These are phyloP conservation scores for Esox masquinongy DNA, from an alignment of 2,797 vertebrate genomes.

Conservation along the genomic window DNA sequence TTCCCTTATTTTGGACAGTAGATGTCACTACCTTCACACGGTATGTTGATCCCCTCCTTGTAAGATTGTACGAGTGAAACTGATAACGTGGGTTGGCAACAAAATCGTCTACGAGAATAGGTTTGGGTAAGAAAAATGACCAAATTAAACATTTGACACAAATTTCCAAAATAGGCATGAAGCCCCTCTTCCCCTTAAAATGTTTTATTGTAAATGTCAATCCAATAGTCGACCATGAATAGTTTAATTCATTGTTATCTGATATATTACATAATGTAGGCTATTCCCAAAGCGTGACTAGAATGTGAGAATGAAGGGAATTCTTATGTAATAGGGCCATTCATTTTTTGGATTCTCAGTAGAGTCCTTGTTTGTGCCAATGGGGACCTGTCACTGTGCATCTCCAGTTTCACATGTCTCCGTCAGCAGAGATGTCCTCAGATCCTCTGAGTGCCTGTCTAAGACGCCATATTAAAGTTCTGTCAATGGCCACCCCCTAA, in stretches of 20 bases:
- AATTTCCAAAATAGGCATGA: neutral
- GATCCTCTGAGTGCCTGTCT: neutral
- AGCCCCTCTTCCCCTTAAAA: neutral
- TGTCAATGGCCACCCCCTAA: neutral
- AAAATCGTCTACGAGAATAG: neutral
- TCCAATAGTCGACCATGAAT: neutral
- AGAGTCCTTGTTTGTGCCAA: neutral
- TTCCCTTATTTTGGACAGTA: neutral
- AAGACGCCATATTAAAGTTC: neutral
- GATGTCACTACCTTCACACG: constrained; percentile 46
- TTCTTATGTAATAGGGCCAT: neutral
- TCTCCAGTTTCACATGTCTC: constrained; percentile 7
- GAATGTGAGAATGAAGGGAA: neutral
- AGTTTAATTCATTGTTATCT: neutral
- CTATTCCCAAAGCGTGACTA: neutral
- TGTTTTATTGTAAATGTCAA: neutral
- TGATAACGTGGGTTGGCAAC: neutral
- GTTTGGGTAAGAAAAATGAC: neutral
- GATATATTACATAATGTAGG: neutral
- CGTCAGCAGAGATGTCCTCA: constrained; percentile 1
- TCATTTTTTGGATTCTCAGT: neutral
- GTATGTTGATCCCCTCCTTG: neutral
- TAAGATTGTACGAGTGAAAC: neutral
- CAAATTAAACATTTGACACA: neutral
- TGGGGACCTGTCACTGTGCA: neutral